These are phyloP conservation scores for Caenorhabditis sp. DNA, from an alignment of 2,888 invertebrate species.

Conservation along the genomic window DNA sequence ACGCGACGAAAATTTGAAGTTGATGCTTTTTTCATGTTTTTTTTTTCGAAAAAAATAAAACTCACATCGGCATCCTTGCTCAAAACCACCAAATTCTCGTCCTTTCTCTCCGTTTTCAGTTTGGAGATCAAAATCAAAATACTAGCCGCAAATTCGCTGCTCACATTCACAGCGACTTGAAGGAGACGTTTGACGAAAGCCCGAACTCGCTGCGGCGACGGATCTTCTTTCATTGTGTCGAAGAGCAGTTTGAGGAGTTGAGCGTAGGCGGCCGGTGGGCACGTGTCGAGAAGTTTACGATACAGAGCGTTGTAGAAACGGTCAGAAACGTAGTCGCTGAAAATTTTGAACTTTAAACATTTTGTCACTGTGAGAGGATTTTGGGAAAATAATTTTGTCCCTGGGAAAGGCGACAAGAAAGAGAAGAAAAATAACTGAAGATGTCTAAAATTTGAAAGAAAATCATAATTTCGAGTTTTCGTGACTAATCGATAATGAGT, in stretches of 20 bases:
- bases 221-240: conserved; percentile 77
- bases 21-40: too few species aligned
- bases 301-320: conserved; percentile 85
- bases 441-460: too few species aligned
- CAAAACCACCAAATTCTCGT: conserved; percentile 76
- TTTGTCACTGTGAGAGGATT: background rate
- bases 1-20: too few species aligned
- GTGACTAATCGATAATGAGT: too few species aligned
- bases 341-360: conserved; percentile 20
- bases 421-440: too few species aligned
- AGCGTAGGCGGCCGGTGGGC: conserved; percentile 74
- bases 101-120: conserved; percentile 73
- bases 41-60: conserved; percentile 1
- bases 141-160: conserved; percentile 83
- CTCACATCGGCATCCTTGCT: conserved; percentile 45
- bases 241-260: conserved; percentile 52
- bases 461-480: too few species aligned
- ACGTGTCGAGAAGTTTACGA: conserved; percentile 82
- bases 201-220: conserved; percentile 76
- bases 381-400: too few species aligned
- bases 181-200: conserved; percentile 84
- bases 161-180: conserved; percentile 75
- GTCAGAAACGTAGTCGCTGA: conserved; percentile 72
- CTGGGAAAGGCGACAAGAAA: too few species aligned
- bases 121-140: conserved; percentile 78